Conservation (phyloP, 2,888 invertebrate genomes). For the Agrilus cyanescens region DNA sequence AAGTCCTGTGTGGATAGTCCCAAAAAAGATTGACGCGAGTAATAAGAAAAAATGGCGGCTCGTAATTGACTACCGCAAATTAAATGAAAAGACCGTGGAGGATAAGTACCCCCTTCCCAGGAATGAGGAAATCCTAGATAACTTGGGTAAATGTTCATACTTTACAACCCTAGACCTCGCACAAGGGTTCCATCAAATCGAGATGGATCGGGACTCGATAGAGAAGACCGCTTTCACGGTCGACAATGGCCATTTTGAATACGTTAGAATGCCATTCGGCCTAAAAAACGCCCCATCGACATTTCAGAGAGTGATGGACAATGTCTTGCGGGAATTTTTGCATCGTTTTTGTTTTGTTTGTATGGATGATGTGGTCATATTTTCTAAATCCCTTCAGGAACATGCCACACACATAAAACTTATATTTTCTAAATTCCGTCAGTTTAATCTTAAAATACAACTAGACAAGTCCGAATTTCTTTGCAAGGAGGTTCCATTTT, state of each 20-base stretch:
- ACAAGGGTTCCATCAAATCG: conserved; percentile 16
- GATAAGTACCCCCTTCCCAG: conserved; percentile 18
- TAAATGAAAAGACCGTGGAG: conserved; percentile 22
- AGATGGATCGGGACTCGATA: conserved; percentile 8
- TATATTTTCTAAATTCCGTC: neutral
- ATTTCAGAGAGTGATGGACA: conserved; percentile 16
- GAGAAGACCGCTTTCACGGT: conserved; percentile 15
- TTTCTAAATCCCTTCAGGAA: conserved; percentile 12
- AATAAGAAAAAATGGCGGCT: conserved; percentile 24
- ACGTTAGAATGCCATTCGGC: conserved; percentile 17
- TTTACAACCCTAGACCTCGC: conserved; percentile 15
- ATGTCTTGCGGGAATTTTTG: conserved; percentile 8
- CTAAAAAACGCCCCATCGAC: conserved; percentile 17
- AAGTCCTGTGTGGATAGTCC: conserved; percentile 27
- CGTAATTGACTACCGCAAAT: conserved; percentile 19
- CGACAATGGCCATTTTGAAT: conserved; percentile 15
- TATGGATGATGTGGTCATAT: conserved; percentile 14
- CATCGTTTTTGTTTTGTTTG: conserved; percentile 12
- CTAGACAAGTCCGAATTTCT: conserved; percentile 1
- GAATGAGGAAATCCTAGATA: conserved; percentile 14
- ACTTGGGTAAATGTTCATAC: conserved; percentile 13
- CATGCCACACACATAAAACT: conserved; percentile 7
- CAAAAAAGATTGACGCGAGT: conserved; percentile 25
- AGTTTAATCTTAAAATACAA: neutral
- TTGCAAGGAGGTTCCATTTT: conserved; percentile 7